Percentiles rank a stretch among this genome's conserved stretches.
These are phyloP conservation scores for Conomelus anceps DNA, from an alignment of 2,888 invertebrate genomes.

Conservation along the genomic window DNA sequence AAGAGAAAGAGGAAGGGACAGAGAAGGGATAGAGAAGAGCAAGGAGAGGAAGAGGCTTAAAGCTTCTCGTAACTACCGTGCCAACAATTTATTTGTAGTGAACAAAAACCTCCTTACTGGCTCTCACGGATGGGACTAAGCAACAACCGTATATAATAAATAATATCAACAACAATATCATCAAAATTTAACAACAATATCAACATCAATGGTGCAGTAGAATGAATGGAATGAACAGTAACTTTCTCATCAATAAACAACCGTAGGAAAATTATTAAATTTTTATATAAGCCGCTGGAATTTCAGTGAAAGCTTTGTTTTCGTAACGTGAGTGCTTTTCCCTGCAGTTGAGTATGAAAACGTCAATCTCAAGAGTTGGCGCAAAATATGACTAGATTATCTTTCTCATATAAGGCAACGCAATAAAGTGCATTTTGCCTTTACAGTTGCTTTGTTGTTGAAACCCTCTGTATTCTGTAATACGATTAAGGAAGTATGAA, in stretches of 20 bases:
- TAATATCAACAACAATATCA: too few relatives aligned
- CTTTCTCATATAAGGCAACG: neutral
- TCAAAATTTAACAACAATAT: too few relatives aligned
- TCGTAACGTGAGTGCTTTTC: neutral
- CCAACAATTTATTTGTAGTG: neutral
- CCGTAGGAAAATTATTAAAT: neutral
- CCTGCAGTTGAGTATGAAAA: neutral
- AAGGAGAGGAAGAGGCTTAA: neutral
- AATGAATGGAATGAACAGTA: neutral
- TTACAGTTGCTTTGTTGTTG: neutral
- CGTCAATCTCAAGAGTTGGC: neutral
- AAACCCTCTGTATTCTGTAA: neutral
- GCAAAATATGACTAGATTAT: neutral
- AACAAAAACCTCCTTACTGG: neutral
- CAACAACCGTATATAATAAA: neutral
- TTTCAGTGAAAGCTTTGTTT: neutral
- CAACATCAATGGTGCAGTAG: neutral
- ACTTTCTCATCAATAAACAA: neutral
- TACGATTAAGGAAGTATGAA: too few relatives aligned
- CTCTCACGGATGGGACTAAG: neutral
- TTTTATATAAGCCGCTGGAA: neutral
- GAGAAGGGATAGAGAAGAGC: neutral
- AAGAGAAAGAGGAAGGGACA: neutral
- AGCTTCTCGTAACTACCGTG: neutral
- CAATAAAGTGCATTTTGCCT: neutral